Evolutionary conservation across 2,888 invertebrate genomes (phyloP), one percentile per base, ranked within the genome.

Genomic region (Agonum fuliginosum): DNA sequence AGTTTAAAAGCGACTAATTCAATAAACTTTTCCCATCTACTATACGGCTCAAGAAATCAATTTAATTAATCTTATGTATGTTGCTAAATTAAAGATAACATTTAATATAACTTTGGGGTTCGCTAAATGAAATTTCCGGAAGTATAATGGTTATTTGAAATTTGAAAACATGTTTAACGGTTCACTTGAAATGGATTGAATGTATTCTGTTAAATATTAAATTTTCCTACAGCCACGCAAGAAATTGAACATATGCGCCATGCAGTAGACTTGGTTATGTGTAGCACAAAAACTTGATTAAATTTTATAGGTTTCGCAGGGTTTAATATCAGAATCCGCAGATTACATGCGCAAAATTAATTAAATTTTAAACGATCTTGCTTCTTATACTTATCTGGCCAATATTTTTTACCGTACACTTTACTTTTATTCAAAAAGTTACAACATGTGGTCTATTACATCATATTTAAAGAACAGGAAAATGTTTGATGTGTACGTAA

Each of bases 271-370:
- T 22, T 67, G 67, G n/a, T 67, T 41, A 41, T 41, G 19, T 41
- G 37, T 37, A 5, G 12, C 17, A 46, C 70, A 70, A 70, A 70
- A 70, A 46, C 70, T 27, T 70, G 46, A 70, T 46, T 70, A 70
- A 70, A 70, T 48, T 46, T 46, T 70, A 70, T 46, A 46, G 70
- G 46, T 70, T 46, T 46, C 37, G 10, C 43, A 70, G 46, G 70
- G 20, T 24, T 46, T 70, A 70, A 70, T 70, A 70, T 43, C 19
- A 41, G 19, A 46, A 46, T 27, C 70, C 30, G 46, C 46, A 70
- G 24, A 70, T 46, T 46, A 48, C 70, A 27, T 41, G 24, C n/a
- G 41, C 46, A 48, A 70, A 46, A 70, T 70, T 70, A 70, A 70
- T 70, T 70, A 70, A 70, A 43, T 27, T 70, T 46, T 70, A 30